phyloP scores from a whole-genome alignment of 2,113 vertebrate species.

The Grammomys dolichurus region DNA sequence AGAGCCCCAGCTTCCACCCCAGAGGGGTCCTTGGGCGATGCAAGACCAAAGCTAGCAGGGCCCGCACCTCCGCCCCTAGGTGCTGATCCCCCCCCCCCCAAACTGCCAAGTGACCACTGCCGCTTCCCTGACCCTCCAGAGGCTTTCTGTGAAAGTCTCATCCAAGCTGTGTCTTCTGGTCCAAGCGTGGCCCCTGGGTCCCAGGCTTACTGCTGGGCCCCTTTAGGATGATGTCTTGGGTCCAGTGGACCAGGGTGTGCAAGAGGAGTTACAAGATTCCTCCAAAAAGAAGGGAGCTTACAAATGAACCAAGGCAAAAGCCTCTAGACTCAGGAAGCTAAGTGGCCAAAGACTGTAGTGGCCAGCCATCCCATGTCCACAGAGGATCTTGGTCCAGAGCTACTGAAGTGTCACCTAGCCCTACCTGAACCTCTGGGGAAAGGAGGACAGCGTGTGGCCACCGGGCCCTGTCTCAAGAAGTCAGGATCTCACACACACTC shows the following conservation, averaged over 20 bases:
- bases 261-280: neutral
- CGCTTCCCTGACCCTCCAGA: neutral
- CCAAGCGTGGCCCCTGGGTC: neutral
- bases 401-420: neutral
- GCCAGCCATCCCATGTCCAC: accelerated
- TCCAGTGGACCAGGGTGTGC: neutral
- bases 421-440: neutral
- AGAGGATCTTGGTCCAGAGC: neutral
- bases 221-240: conserved; percentile 40
- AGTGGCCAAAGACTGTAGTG: neutral
- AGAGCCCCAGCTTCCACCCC: conserved; percentile 45
- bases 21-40: conserved; percentile 49
- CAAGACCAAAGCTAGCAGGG: conserved; percentile 80
- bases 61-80: neutral
- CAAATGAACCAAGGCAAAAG: conserved; percentile 35
- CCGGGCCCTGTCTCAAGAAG: neutral
- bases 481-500: accelerated
- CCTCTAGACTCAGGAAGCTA: conserved; percentile 64
- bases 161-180: neutral
- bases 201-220: neutral
- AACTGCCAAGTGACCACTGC: conserved; percentile 80
- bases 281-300: neutral
- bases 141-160: conserved; percentile 82
- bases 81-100: conserved; percentile 31
- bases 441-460: neutral